A percentile compares a stretch with the other conserved stretches of the same genome.
phyloP scores from a whole-genome alignment of 2,888 invertebrate species.

The Philereme transversata region DNA sequence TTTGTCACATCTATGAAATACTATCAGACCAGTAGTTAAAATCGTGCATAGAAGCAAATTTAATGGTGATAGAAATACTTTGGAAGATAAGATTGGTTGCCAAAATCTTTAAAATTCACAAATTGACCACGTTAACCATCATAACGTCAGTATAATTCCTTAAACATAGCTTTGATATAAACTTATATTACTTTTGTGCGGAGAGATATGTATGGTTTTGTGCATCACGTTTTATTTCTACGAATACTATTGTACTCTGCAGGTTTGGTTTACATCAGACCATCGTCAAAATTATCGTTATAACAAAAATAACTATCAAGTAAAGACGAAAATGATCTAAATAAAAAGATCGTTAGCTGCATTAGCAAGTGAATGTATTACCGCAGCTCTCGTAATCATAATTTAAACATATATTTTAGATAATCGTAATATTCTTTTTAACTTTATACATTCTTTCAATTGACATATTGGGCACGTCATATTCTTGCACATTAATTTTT shows the following conservation, averaged over 20 bases:
- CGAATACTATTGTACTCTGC: constrained; percentile 73
- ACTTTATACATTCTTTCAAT: constrained; percentile 79
- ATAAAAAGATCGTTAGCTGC: constrained; percentile 16
- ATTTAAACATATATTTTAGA: constrained; percentile 39
- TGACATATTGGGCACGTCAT: constrained; percentile 80
- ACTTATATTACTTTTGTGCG: constrained; percentile 46
- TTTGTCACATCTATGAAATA: too few relatives aligned
- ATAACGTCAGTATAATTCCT: not conserved
- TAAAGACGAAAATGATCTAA: not conserved
- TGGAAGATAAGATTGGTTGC: too few relatives aligned
- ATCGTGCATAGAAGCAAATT: too few relatives aligned
- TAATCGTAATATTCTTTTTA: constrained; percentile 60
- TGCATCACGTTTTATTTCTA: constrained; percentile 49
- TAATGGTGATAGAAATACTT: too few relatives aligned
- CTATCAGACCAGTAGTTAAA: too few relatives aligned
- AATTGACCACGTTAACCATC: too few relatives aligned
- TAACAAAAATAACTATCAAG: not conserved
- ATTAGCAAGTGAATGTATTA: constrained; percentile 32
- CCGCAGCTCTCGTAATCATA: constrained; percentile 43
- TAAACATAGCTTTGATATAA: constrained; percentile 3
- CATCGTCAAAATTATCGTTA: constrained; percentile 27
- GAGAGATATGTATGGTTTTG: constrained; percentile 43
- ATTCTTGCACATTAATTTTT: constrained; percentile 75
- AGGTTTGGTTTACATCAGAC: constrained; percentile 56
- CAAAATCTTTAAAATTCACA: too few relatives aligned